These are phyloP conservation scores for Bradypodion ventrale DNA, from an alignment of 2,797 vertebrate species.

Conservation along the genomic window DNA sequence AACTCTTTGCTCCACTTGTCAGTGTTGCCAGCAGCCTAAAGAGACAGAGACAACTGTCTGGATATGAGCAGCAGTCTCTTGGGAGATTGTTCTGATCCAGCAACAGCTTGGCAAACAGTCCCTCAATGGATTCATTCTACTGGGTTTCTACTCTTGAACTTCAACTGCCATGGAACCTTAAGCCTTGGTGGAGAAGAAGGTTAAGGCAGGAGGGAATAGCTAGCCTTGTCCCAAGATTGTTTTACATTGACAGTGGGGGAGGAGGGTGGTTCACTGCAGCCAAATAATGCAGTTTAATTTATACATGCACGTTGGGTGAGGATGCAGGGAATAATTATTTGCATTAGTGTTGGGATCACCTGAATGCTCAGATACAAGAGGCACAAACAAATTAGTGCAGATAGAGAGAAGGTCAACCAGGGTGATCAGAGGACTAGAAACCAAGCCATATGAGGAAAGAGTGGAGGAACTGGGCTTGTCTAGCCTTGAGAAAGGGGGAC, in stretches of 20 bases:
- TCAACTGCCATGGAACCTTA: constrained; percentile 11
- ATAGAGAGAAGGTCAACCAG: too few relatives aligned
- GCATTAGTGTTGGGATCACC: too few relatives aligned
- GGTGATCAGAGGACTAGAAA: too few relatives aligned
- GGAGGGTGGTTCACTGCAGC: background rate
- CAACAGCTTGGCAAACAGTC: background rate
- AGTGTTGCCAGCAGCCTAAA: too few relatives aligned
- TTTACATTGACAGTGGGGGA: too few relatives aligned
- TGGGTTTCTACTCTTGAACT: background rate
- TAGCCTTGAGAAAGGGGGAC: too few relatives aligned
- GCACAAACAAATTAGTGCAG: too few relatives aligned
- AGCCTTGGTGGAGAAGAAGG: background rate
- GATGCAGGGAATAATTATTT: background rate
- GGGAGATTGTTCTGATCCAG: background rate
- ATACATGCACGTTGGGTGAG: background rate
- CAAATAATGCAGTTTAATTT: too few relatives aligned
- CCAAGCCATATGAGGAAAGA: too few relatives aligned
- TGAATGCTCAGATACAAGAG: too few relatives aligned
- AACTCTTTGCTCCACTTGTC: background rate
- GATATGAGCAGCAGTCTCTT: background rate
- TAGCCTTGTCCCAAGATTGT: too few relatives aligned
- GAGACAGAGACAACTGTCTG: background rate
- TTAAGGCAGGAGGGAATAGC: background rate
- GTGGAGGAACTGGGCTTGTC: too few relatives aligned
- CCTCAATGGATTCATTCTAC: background rate